A percentile compares a stretch with the other conserved stretches of the same genome.
These are phyloP conservation scores for Thaleichthys pacificus DNA, from an alignment of 2,797 vertebrate species.

Conservation along the genomic window DNA sequence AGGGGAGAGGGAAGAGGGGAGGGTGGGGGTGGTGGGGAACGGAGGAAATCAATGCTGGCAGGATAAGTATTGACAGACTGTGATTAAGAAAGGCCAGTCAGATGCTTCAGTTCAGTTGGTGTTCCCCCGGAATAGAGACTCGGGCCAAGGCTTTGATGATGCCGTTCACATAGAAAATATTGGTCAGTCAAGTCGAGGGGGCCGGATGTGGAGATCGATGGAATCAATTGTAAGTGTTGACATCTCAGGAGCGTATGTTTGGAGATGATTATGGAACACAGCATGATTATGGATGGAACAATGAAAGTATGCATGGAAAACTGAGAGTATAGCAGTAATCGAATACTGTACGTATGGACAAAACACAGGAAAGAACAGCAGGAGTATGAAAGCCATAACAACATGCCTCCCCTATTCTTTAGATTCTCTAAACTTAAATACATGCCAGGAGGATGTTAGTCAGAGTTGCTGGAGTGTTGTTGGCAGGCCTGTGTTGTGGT, in stretches of 20 bases:
- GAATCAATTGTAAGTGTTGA: neutral
- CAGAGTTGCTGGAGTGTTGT: too few relatives aligned
- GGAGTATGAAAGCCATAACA: too few relatives aligned
- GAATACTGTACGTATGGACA: too few relatives aligned
- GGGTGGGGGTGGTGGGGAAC: too few relatives aligned
- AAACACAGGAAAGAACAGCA: too few relatives aligned
- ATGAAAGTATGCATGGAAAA: neutral
- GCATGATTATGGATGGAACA: slow-evolving; percentile 3
- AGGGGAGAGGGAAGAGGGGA: too few relatives aligned
- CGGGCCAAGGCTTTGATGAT: slow-evolving; percentile 4
- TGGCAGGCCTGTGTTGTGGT: too few relatives aligned
- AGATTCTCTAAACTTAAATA: too few relatives aligned
- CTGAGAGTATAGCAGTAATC: too few relatives aligned
- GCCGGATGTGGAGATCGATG: slow-evolving; percentile 54
- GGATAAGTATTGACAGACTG: slow-evolving; percentile 37
- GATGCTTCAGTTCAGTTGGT: slow-evolving; percentile 7
- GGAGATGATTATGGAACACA: slow-evolving; percentile 41
- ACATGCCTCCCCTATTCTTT: too few relatives aligned
- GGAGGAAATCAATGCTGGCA: slow-evolving; percentile 28
- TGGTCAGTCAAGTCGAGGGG: slow-evolving; percentile 25
- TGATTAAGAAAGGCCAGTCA: slow-evolving; percentile 27
- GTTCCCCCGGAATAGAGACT: neutral
- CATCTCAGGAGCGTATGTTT: slow-evolving; percentile 42
- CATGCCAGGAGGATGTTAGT: too few relatives aligned
- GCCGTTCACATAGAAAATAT: slow-evolving; percentile 34